Base-by-base conservation (phyloP, 2,888 invertebrate genomes). In the Rambutsinella grinnellia region DNA sequence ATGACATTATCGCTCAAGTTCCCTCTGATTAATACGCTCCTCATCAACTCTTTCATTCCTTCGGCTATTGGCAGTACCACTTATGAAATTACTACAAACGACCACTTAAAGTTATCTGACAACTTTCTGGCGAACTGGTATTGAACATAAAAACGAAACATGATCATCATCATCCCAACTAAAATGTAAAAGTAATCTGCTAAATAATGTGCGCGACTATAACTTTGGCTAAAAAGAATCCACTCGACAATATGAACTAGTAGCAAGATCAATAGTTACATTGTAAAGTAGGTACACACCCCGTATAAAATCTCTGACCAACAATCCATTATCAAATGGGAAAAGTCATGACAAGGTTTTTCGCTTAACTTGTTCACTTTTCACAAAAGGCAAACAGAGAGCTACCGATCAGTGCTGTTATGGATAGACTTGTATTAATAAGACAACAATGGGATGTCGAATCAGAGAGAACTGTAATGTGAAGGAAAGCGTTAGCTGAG, bases 81-180 rank as follows among this genome's bases (percentile, higher is more conserved):
- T 49, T 17, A 13, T 13, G 13, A 44, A 44, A 44, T 44, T 10
- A 10, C 8, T 10, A 10, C 49, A 49, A 15, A 49, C n/a, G 5
- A n/a, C 19, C 5, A 49, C 49, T 17, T 28, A 57, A 69, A 76
- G 54, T 76, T 49, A 70, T 66, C 76, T 70, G 76, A 70, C 76
- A 65, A 76, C 76, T 76, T 76, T 76, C 76, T 66, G 56, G 56
- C 54, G 66, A 70, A 76, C 76, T 61, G 70, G 76, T 76, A 76
- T 76, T 76, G 76, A 61, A 67, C 61, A 61, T 17, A 21, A 62
- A 21, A 10, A 26, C 56, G 24, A 36, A 62, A 23, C 21, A 54
- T 27, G 53, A 61, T 36, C 65, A 60, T 19, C 68, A 19, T 56
- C 49, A 23, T 66, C 56, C 23, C 13, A 15, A 28, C 27, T 61